phyloP scores from a whole-genome alignment of 2,888 invertebrate genomes.

The Zootermopsis nevadensis region DNA sequence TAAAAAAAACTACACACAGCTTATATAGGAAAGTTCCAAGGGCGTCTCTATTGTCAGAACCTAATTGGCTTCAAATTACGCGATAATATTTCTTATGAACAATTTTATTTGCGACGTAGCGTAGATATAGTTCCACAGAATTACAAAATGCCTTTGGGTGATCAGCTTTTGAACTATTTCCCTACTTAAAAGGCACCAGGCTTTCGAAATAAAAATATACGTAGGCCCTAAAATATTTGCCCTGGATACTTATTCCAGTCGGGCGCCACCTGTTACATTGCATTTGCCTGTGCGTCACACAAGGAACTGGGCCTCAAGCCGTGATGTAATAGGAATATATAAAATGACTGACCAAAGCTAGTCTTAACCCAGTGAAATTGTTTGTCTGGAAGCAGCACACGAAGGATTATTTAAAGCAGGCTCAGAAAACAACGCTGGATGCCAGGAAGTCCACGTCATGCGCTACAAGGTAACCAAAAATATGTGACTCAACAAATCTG shows the following conservation, averaged over 20 bases:
- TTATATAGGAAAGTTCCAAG: background rate
- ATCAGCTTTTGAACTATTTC: slow-evolving; percentile 4
- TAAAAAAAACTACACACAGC: background rate
- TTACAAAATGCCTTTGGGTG: background rate
- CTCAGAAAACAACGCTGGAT: background rate
- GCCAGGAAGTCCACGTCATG: background rate
- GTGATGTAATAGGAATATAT: background rate
- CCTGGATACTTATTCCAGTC: slow-evolving; percentile 43
- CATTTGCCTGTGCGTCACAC: slow-evolving; percentile 25
- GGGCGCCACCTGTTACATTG: slow-evolving; percentile 45
- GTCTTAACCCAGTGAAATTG: slow-evolving; percentile 1
- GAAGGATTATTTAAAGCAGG: slow-evolving; percentile 25
- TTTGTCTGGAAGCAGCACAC: background rate
- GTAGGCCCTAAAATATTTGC: slow-evolving; percentile 10
- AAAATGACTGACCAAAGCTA: slow-evolving; percentile 9
- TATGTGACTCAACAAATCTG: background rate
- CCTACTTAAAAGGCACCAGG: background rate
- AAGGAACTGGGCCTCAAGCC: background rate
- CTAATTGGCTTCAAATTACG: background rate
- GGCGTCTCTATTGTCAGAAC: background rate
- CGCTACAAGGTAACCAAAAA: background rate
- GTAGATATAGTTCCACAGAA: too few relatives aligned
- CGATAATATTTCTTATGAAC: background rate
- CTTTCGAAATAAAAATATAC: slow-evolving; percentile 32
- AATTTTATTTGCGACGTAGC: too few relatives aligned